Evolutionary conservation across 2,797 vertebrate genomes (phyloP).

Genomic region (Hipposideros larvatus): DNA sequence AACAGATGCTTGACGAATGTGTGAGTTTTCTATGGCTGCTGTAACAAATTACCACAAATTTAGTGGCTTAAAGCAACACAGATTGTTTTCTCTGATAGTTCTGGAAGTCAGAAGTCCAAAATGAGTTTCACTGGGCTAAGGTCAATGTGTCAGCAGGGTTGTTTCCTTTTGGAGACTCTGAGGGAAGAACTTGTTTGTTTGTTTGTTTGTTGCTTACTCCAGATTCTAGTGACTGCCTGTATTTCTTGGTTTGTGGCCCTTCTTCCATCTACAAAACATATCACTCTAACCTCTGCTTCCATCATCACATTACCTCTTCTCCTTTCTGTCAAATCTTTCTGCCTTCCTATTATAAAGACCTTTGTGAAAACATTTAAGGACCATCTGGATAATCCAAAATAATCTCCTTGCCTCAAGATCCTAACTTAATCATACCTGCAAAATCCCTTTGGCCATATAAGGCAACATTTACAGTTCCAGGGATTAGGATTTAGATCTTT

Average conservation of each 20-base stretch:
- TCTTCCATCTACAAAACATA: background rate
- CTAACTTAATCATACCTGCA: background rate
- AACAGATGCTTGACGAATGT: background rate
- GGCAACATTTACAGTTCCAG: background rate
- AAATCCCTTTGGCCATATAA: background rate
- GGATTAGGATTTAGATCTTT: background rate
- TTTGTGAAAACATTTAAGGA: background rate
- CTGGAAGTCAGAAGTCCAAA: background rate
- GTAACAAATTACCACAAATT: background rate
- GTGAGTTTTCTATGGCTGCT: background rate
- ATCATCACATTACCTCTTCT: background rate
- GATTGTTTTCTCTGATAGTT: background rate
- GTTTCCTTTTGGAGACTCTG: background rate
- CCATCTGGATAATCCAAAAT: background rate
- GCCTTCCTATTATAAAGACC: background rate
- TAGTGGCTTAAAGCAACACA: background rate
- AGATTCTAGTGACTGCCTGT: background rate
- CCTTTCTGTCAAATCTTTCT: background rate
- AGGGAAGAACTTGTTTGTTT: background rate
- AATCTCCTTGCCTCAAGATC: background rate
- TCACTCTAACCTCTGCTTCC: background rate
- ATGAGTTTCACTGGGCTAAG: background rate
- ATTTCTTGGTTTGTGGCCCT: background rate
- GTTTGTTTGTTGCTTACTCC: background rate
- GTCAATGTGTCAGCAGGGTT: background rate